Percentiles rank a stretch among this genome's conserved stretches.
Evolutionary conservation across 2,797 vertebrate species (phyloP).

Genomic region (Geotrypetes seraphini): DNA sequence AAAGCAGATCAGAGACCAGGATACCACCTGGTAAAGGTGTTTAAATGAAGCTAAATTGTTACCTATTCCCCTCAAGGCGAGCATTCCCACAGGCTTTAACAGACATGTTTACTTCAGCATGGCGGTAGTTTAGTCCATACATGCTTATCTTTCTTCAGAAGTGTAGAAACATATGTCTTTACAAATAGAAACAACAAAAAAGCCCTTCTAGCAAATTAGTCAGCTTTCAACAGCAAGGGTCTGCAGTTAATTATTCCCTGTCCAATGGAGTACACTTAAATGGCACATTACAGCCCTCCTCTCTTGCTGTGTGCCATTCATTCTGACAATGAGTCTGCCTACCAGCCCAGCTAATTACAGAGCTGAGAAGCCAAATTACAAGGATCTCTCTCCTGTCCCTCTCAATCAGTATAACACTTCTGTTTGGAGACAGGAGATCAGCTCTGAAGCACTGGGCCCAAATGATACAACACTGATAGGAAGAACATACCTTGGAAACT

Average conservation of each 20-base stretch:
- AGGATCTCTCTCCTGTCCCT: accelerated
- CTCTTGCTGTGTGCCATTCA: constrained; percentile 9
- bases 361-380: accelerated
- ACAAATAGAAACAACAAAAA: not conserved
- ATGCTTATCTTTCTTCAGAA: not conserved
- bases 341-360: constrained; percentile 5
- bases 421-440: accelerated
- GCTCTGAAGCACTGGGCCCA: not conserved
- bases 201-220: not conserved
- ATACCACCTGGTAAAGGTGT: too few species aligned
- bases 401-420: not conserved
- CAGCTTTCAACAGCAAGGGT: not conserved
- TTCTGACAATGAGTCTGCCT: constrained; percentile 1
- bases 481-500: too few species aligned
- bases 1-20: too few species aligned
- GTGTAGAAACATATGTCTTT: not conserved
- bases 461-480: too few species aligned
- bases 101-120: not conserved
- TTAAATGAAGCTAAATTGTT: too few species aligned
- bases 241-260: constrained; percentile 8
- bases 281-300: accelerated
- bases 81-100: too few species aligned
- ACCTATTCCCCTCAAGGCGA: too few species aligned
- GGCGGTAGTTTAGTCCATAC: not conserved
- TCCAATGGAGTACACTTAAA: not conserved